Evolutionary conservation across 2,113 vertebrate genomes (phyloP).

Genomic region (Amazona guildingii): DNA sequence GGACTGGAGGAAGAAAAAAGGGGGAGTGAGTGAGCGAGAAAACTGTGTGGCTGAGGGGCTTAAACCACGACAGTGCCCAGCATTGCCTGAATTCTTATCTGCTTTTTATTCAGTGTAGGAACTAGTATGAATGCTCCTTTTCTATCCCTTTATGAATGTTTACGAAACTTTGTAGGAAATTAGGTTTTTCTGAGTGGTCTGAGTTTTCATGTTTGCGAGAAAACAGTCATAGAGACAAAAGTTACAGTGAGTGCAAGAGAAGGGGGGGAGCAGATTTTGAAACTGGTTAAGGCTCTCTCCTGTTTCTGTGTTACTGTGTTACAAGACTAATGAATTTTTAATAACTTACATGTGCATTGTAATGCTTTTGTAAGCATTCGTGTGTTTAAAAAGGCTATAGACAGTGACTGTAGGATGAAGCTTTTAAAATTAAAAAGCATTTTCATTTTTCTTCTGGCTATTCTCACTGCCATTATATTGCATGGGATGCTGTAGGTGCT

Average conservation of each 20-base stretch:
- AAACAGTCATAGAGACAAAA: neutral
- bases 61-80: neutral
- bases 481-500: neutral
- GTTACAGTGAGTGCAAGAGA: neutral
- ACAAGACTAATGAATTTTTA: neutral
- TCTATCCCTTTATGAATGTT: neutral
- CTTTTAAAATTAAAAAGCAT: neutral
- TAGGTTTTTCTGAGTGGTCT: rapidly evolving
- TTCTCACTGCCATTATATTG: neutral
- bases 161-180: neutral
- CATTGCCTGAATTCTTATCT: neutral
- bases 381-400: neutral
- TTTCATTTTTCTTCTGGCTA: neutral
- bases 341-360: neutral
- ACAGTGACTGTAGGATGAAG: neutral
- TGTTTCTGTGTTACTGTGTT: neutral
- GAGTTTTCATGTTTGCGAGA: neutral
- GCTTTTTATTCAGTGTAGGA: neutral
- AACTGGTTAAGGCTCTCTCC: neutral
- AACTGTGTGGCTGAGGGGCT: too few relatives aligned
- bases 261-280: neutral
- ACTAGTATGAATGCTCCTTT: neutral
- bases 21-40: too few relatives aligned
- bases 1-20: too few relatives aligned
- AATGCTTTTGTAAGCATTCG: neutral